Percentiles rank a stretch among this genome's conserved stretches.
Evolutionary conservation across 1,140 invertebrate species (phyloP).

Genomic region (Nephila pilipes): DNA sequence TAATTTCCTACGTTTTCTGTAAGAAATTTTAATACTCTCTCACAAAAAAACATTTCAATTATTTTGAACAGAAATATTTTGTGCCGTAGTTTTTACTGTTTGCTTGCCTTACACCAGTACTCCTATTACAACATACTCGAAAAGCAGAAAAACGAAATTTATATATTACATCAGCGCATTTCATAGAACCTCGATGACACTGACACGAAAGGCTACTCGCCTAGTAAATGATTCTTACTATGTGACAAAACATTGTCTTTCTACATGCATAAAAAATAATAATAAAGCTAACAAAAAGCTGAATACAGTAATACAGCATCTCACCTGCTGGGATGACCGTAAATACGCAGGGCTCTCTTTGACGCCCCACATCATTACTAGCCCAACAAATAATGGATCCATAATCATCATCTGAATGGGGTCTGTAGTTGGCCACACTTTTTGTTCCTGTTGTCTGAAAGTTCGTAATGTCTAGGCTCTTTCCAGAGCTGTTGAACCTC

Average conservation of each 20-base stretch:
- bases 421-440: constrained; percentile 69
- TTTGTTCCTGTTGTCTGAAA: constrained; percentile 53
- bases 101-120: no score
- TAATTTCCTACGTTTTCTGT: no score
- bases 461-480: constrained; percentile 42
- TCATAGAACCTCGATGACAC: no score
- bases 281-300: background rate
- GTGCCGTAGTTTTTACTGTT: no score
- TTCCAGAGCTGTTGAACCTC: constrained; percentile 85
- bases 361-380: constrained; percentile 78
- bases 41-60: no score
- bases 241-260: background rate
- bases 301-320: background rate
- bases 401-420: constrained; percentile 77
- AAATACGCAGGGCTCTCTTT: constrained; percentile 79
- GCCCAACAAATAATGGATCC: constrained; percentile 79
- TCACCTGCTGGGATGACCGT: constrained; percentile 79
- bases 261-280: background rate
- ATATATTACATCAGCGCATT: no score
- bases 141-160: no score
- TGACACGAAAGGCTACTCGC: no score
- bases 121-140: no score
- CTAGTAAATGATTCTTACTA: background rate
- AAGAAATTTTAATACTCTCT: no score
- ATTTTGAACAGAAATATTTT: no score